These are phyloP conservation scores for Alethe diademata DNA, from an alignment of 2,113 vertebrate species.

Conservation along the genomic window DNA sequence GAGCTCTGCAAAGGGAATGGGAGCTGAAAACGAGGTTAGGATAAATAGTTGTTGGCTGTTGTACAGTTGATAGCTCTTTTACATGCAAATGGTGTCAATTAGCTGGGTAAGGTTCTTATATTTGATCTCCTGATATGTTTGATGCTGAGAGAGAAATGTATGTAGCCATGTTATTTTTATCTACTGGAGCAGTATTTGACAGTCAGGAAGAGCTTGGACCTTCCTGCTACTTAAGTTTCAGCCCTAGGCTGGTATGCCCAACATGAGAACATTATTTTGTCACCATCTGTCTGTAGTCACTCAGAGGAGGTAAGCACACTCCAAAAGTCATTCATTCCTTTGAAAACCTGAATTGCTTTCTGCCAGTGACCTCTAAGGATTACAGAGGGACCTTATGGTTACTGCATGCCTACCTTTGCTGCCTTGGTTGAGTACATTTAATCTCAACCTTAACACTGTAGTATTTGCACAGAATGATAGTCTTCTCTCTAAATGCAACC, in stretches of 20 bases:
- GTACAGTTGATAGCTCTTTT: background rate
- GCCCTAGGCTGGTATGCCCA: rapidly evolving
- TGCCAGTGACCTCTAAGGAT: background rate
- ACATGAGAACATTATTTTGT: background rate
- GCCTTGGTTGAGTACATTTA: background rate
- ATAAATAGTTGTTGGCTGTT: background rate
- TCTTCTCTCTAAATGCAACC: background rate
- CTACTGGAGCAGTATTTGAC: background rate
- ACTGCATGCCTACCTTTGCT: background rate
- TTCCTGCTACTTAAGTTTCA: background rate
- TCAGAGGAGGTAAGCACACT: background rate
- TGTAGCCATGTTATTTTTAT: background rate
- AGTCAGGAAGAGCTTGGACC: background rate
- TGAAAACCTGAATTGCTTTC: background rate
- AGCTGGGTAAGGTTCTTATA: background rate
- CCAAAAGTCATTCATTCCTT: background rate
- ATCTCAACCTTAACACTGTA: background rate
- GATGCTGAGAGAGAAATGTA: background rate
- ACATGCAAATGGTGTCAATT: background rate
- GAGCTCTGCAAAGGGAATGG: background rate
- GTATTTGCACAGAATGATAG: background rate
- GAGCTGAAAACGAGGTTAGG: background rate
- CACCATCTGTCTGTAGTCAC: background rate
- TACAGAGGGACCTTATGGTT: background rate
- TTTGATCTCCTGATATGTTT: background rate